Percentiles rank a stretch among this genome's conserved stretches.
Conservation (phyloP, 2,888 invertebrate species). For the Gastracanthus pulcherrimus region DNA sequence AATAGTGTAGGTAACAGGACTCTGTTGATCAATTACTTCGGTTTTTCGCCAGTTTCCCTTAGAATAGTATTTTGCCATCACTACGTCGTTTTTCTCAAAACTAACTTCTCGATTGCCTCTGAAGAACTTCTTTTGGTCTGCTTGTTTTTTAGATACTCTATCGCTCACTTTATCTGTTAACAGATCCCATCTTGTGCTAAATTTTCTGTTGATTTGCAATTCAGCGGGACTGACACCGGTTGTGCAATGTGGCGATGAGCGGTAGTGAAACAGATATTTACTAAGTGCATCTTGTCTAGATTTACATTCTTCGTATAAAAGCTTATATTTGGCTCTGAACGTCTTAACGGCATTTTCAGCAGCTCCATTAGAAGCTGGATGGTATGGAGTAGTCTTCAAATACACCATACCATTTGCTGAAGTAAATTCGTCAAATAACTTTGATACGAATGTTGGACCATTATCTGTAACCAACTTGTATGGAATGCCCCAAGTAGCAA, state of each 20-base stretch:
- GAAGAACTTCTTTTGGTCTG: slow-evolving; percentile 43
- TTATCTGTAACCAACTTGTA: slow-evolving; percentile 54
- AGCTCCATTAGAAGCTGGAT: slow-evolving; percentile 4
- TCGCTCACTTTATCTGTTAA: slow-evolving; percentile 32
- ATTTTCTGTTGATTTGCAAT: background rate
- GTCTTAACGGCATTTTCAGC: slow-evolving; percentile 8
- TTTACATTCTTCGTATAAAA: slow-evolving; percentile 9
- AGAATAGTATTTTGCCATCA: slow-evolving; percentile 56
- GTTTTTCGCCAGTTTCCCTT: slow-evolving; percentile 39
- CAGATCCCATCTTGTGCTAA: slow-evolving; percentile 41
- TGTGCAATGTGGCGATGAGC: slow-evolving; percentile 39
- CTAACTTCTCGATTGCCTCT: slow-evolving; percentile 44
- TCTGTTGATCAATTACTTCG: slow-evolving; percentile 37
- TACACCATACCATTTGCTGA: too few relatives aligned
- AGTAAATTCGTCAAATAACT: background rate
- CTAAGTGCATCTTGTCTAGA: background rate
- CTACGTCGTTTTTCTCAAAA: slow-evolving; percentile 36
- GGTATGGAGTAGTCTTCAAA: too few relatives aligned
- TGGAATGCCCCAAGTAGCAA: slow-evolving; percentile 28
- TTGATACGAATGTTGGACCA: slow-evolving; percentile 49
- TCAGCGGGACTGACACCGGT: slow-evolving; percentile 35
- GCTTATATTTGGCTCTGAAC: slow-evolving; percentile 43
- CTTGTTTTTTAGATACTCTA: slow-evolving; percentile 40
- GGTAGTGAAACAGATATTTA: slow-evolving; percentile 7
- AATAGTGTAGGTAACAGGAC: slow-evolving; percentile 55